Evolutionary conservation across 2,797 vertebrate species (phyloP).

Genomic region (Hippocampus kuda): DNA sequence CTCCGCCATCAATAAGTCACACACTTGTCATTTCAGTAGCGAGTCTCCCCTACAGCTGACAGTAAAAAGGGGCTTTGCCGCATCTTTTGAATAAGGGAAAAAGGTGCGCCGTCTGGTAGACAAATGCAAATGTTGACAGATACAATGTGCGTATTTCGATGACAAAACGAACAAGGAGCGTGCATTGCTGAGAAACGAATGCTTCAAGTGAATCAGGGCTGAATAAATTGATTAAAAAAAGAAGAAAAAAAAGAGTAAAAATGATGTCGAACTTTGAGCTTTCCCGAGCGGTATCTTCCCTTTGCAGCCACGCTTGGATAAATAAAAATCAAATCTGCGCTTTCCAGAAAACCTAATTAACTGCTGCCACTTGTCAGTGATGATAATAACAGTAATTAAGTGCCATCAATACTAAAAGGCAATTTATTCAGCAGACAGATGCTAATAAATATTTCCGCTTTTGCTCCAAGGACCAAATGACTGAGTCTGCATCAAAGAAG

Average conservation of each 20-base stretch:
- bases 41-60: no score
- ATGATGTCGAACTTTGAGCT: constrained; percentile 12
- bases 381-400: constrained; percentile 74
- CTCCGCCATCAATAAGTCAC: no score
- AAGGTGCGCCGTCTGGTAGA: neutral
- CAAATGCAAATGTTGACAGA: neutral
- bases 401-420: constrained; percentile 63
- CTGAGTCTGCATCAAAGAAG: constrained; percentile 19
- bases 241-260: constrained; percentile 2
- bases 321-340: constrained; percentile 55
- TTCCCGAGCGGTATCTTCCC: constrained; percentile 49
- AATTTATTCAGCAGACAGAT: constrained; percentile 60
- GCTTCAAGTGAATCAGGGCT: neutral
- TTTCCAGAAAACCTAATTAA: constrained; percentile 65
- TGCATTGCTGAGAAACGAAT: neutral
- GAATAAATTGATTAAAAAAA: neutral
- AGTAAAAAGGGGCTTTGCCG: neutral
- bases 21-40: no score
- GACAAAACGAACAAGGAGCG: neutral
- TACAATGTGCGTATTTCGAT: neutral
- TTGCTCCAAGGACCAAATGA: constrained; percentile 20
- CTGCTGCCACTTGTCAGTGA: constrained; percentile 59
- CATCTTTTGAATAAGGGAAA: neutral
- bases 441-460: constrained; percentile 31
- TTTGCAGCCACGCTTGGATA: constrained; percentile 52